These are phyloP conservation scores for Panulirus ornatus DNA, from an alignment of 1,140 invertebrate genomes.

Conservation along the genomic window DNA sequence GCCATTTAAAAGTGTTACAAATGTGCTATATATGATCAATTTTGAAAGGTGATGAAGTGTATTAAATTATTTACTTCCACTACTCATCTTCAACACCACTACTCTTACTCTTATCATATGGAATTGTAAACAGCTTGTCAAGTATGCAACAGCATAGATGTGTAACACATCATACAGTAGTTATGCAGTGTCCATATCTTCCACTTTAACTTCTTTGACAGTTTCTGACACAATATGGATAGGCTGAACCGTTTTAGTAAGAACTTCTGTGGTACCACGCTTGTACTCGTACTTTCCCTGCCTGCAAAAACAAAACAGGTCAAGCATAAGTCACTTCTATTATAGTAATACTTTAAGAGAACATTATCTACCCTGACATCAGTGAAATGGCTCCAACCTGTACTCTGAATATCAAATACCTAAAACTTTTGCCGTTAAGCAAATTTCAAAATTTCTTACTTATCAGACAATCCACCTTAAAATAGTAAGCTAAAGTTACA, in stretches of 20 bases:
- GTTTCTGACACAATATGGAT: conserved; percentile 66
- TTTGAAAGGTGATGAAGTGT: too few species aligned
- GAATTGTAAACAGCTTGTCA: too few species aligned
- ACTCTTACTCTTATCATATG: too few species aligned
- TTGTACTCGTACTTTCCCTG: conserved; percentile 68
- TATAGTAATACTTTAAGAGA: background rate
- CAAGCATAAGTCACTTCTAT: background rate
- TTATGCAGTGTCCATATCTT: conserved; percentile 68
- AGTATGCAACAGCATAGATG: too few species aligned
- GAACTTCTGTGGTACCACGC: conserved; percentile 53
- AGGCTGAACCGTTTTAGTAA: conserved; percentile 40
- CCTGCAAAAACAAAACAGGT: conserved; percentile 18
- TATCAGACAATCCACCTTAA: background rate
- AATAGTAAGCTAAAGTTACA: background rate
- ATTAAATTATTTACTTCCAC: too few species aligned
- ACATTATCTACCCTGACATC: background rate
- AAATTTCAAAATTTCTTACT: background rate
- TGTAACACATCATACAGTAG: too few species aligned
- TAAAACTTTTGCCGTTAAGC: background rate
- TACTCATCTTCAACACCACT: too few species aligned
- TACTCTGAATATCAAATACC: background rate
- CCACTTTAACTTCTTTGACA: conserved; percentile 47
- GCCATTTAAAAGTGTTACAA: too few species aligned
- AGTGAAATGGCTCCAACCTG: background rate
- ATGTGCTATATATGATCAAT: too few species aligned